Evolutionary conservation across 1,140 invertebrate genomes (phyloP).

Genomic region (Caenorhabditis remanei): DNA sequence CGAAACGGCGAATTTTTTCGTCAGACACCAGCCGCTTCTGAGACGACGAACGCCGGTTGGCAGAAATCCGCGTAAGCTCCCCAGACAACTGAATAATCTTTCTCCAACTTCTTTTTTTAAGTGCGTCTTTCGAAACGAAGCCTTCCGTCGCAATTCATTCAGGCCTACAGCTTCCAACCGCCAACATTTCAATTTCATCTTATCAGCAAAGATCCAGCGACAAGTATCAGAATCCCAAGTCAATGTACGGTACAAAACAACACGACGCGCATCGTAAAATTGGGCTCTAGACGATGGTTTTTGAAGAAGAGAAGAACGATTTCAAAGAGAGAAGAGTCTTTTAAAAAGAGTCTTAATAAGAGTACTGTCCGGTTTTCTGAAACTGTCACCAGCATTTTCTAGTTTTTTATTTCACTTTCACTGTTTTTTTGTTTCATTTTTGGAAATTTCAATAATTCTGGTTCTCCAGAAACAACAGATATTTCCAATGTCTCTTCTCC

Average conservation of each 20-base stretch:
- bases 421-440: background rate
- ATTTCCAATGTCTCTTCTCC: background rate
- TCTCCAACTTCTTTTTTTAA: background rate
- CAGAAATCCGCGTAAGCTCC: conserved; percentile 13
- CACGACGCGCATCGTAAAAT: conserved; percentile 56
- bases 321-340: conserved; percentile 34
- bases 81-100: background rate
- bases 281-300: conserved; percentile 57
- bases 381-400: conserved; percentile 58
- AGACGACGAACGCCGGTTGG: conserved; percentile 50
- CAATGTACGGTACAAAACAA: conserved; percentile 31
- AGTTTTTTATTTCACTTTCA: background rate
- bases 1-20: conserved; percentile 40
- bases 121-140: conserved; percentile 36
- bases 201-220: conserved; percentile 54
- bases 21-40: conserved; percentile 38
- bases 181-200: conserved; percentile 53
- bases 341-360: conserved; percentile 13
- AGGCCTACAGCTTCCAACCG: conserved; percentile 47
- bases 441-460: background rate
- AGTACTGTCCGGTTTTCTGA: conserved; percentile 55
- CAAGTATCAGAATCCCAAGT: conserved; percentile 52
- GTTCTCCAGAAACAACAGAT: conserved; percentile 9
- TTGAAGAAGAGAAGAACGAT: conserved; percentile 36
- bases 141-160: conserved; percentile 31